Evolutionary conservation across 2,113 vertebrate species (phyloP).

Genomic region (Semicossyphus pulcher): DNA sequence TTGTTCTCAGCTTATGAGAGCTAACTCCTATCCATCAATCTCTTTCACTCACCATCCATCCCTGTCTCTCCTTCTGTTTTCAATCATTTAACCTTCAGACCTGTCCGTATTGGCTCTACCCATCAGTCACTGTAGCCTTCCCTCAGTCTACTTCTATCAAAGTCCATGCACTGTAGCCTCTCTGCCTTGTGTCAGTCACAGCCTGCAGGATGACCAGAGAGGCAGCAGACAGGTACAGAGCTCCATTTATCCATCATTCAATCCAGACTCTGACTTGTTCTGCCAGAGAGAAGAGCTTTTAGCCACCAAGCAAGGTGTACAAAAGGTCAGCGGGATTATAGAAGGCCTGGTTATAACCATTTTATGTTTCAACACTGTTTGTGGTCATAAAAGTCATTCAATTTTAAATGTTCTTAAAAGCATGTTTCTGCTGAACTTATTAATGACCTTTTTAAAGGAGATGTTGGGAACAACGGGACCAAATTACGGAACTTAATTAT

Average conservation of each 20-base stretch:
- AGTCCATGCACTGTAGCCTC: constrained; percentile 21
- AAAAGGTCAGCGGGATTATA: neutral
- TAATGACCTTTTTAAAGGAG: too few species aligned
- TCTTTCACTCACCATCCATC: constrained; percentile 26
- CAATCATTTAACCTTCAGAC: constrained; percentile 39
- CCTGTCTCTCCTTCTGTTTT: constrained; percentile 2
- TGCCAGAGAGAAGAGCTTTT: neutral
- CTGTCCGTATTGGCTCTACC: constrained; percentile 1
- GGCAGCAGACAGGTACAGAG: constrained; percentile 26
- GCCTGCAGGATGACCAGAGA: constrained; percentile 20
- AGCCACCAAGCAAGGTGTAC: neutral
- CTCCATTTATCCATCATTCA: constrained; percentile 52
- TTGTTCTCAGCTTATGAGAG: constrained; percentile 17
- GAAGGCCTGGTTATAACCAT: neutral
- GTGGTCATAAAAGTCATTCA: too few species aligned
- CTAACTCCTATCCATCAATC: constrained; percentile 20
- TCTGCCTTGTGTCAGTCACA: constrained; percentile 37
- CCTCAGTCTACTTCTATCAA: constrained; percentile 16
- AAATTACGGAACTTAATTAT: too few species aligned
- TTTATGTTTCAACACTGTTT: neutral
- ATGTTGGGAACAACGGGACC: too few species aligned
- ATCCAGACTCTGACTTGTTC: constrained; percentile 1
- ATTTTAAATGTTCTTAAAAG: too few species aligned
- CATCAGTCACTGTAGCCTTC: constrained; percentile 30
- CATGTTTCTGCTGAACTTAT: too few species aligned